Percentiles rank a stretch among this genome's conserved stretches.
phyloP scores from a whole-genome alignment of 2,113 vertebrate genomes.

The Scophthalmus maximus region DNA sequence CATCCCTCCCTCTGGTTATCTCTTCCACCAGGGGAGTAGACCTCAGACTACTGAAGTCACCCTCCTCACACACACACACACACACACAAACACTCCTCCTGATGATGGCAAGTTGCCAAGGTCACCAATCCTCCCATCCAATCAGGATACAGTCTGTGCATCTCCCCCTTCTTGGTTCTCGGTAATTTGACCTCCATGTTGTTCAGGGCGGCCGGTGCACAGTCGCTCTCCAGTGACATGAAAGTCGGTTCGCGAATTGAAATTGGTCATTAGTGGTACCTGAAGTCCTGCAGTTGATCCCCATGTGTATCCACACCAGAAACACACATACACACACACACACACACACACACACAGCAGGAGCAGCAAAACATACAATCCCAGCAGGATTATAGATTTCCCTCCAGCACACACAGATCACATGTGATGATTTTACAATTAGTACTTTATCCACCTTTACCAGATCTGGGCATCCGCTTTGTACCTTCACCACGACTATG shows the following conservation, averaged over 20 bases:
- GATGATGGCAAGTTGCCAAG: conserved; percentile 69
- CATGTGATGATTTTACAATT: neutral
- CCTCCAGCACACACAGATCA: neutral
- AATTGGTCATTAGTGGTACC: conserved; percentile 35
- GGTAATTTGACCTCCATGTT: conserved; percentile 57
- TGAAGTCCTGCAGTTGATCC: conserved; percentile 18
- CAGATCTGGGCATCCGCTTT: neutral
- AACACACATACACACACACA: neutral
- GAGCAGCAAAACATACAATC: neutral
- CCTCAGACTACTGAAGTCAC: neutral
- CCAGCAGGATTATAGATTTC: too few relatives aligned
- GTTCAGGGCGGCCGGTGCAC: conserved; percentile 27
- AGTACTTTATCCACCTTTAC: neutral
- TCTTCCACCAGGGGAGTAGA: neutral
- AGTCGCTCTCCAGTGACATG: conserved; percentile 1
- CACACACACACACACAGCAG: neutral
- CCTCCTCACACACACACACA: neutral
- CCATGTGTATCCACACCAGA: conserved; percentile 5
- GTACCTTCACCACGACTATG: conserved; percentile 4
- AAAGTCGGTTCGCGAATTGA: conserved; percentile 44
- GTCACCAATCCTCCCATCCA: conserved; percentile 60
- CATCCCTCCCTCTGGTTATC: conserved; percentile 30
- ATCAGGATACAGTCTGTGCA: conserved; percentile 33
- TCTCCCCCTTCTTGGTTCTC: conserved; percentile 5
- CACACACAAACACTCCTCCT: neutral